Conservation (phyloP, 1,140 invertebrate genomes). For the Doryteuthis pealeii region DNA sequence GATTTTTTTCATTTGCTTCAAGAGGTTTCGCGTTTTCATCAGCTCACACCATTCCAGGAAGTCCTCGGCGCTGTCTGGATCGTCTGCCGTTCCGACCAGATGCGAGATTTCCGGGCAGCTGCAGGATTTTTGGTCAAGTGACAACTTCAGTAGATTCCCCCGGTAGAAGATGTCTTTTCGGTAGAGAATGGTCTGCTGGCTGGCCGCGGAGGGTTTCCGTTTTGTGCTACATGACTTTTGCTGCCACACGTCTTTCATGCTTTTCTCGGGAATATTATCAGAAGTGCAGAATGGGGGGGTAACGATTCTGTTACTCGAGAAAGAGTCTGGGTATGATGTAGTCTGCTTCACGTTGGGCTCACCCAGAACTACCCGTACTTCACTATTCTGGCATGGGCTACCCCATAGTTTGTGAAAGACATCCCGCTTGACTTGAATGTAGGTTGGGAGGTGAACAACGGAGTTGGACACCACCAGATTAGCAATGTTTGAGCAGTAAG, state of each 20-base stretch:
- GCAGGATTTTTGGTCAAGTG: constrained; percentile 26
- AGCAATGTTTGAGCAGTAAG: neutral
- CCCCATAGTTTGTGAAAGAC: constrained; percentile 2
- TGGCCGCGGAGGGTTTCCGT: neutral
- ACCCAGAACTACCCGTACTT: neutral
- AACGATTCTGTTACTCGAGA: neutral
- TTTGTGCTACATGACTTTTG: constrained; percentile 2
- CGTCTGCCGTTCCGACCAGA: constrained; percentile 16
- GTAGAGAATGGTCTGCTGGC: constrained; percentile 35
- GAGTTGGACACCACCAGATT: constrained; percentile 9
- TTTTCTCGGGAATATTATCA: neutral
- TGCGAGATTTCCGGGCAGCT: constrained; percentile 45
- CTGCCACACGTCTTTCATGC: constrained; percentile 9
- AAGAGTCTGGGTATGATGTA: neutral
- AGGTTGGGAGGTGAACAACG: constrained; percentile 17
- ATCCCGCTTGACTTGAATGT: constrained; percentile 8
- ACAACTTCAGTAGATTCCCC: constrained; percentile 35
- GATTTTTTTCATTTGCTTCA: constrained; percentile 28
- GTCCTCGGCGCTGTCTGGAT: constrained; percentile 26
- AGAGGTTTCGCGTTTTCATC: constrained; percentile 16
- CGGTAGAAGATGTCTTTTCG: constrained; percentile 55
- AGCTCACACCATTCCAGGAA: constrained; percentile 20
- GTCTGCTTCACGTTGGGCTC: neutral
- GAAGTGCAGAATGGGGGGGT: neutral
- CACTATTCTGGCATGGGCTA: neutral